phyloP scores from a whole-genome alignment of 2,113 vertebrate species.

The Sarotherodon lohbergeri region DNA sequence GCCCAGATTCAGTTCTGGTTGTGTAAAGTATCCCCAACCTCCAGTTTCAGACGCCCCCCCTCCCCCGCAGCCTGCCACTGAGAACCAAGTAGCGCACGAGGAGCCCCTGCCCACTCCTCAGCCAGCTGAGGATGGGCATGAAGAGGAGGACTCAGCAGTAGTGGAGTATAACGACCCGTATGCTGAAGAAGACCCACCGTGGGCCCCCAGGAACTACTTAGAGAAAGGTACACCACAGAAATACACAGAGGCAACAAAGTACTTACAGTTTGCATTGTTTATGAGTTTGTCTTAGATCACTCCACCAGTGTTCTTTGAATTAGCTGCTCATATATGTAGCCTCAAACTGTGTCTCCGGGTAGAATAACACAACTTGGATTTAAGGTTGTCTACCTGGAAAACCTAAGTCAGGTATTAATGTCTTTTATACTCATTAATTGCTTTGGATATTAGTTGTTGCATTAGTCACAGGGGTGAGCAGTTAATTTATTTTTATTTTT shows the following conservation, averaged over 20 bases:
- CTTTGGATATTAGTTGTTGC: background rate
- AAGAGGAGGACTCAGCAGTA: slow-evolving; percentile 87
- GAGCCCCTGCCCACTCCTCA: slow-evolving; percentile 79
- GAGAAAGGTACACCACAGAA: slow-evolving; percentile 80
- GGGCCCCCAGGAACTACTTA: slow-evolving; percentile 87
- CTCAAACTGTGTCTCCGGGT: background rate
- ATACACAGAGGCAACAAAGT: background rate
- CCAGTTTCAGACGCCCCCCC: slow-evolving; percentile 87
- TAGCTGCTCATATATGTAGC: background rate
- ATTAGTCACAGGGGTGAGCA: background rate
- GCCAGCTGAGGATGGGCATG: slow-evolving; percentile 74
- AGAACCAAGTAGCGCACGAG: slow-evolving; percentile 73
- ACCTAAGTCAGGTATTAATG: background rate
- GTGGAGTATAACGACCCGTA: slow-evolving; percentile 95
- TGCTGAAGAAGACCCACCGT: slow-evolving; percentile 91
- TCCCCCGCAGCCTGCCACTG: slow-evolving; percentile 73
- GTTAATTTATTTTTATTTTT: background rate
- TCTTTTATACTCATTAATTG: background rate
- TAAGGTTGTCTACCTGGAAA: background rate
- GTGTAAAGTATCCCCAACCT: background rate
- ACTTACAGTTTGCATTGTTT: background rate
- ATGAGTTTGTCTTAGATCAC: background rate
- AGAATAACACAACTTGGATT: background rate
- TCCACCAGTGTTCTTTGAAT: background rate
- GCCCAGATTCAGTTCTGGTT: background rate